Evolutionary conservation across 2,888 invertebrate species (phyloP), one percentile per base, ranked within the genome.

Genomic region (Dryobota labecula): DNA sequence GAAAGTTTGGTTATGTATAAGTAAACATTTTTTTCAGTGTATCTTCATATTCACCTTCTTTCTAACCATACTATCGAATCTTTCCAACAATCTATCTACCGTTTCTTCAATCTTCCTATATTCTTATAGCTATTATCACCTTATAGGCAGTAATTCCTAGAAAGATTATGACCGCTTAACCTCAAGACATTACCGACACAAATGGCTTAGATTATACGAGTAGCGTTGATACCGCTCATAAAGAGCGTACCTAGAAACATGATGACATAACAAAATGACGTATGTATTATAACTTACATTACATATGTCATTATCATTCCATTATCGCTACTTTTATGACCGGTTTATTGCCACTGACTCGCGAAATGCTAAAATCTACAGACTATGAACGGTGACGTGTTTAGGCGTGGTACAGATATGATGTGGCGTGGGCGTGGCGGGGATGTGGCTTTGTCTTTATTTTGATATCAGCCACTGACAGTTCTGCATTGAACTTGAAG

Each of bases 251-350:
- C 41, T 70, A 62, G 43, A 38, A 62, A 62, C 78, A 70, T 53
- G 36, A 65, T 78, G 78, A 82, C 62, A 65, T 78, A 65, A 68
- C 67, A 38, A 24, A 63, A 54, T 63, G 72, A 82, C 78, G 65
- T 67, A 58, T 57, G 47, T 58, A 61, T 54, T 63, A 54, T 53
- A 53, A 53, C 41, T 72, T 70, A 70, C 58, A 30, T 61, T 72
- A 72, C 70, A 53, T 43, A 64, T 67, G 66, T 70, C 64, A 74
- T 81, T 85, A 84, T 78, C 76, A 43, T 68, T 30, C 24, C 27
- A 78, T 81, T 84, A 81, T 74, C 84, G 56, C 69, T 36, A 41
- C 54, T 67, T 85, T 81, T 81, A 84, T 76, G 62, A 70, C 60
- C 47, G 15, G 51, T 68, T 83, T 80, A 80, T 80, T 63, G 75